These are phyloP conservation scores for Lepus townsendii DNA, from an alignment of 2,797 vertebrate species.

Conservation along the genomic window DNA sequence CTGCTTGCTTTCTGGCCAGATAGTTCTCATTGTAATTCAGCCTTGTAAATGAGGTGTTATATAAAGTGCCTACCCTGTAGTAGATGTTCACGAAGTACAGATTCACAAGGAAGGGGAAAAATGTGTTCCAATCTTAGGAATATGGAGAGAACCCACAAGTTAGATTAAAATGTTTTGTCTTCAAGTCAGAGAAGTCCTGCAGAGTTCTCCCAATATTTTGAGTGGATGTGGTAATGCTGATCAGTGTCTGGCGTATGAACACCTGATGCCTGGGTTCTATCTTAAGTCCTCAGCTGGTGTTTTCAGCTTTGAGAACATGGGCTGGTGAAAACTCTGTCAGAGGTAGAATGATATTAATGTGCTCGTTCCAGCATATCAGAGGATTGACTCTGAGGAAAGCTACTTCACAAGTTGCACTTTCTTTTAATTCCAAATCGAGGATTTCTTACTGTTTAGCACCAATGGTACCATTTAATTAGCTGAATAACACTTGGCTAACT, in stretches of 20 bases:
- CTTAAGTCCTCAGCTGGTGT: neutral
- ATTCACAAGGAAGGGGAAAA: neutral
- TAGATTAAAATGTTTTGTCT: neutral
- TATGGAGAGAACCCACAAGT: neutral
- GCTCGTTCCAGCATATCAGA: constrained; percentile 7
- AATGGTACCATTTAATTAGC: neutral
- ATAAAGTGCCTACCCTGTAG: neutral
- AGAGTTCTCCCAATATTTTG: neutral
- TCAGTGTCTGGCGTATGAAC: neutral
- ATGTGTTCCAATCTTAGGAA: neutral
- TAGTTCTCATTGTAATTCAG: constrained; percentile 19
- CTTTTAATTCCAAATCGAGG: neutral
- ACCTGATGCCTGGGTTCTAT: neutral
- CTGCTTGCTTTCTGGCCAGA: neutral
- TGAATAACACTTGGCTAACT: neutral
- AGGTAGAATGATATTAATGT: neutral
- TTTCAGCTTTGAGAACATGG: neutral
- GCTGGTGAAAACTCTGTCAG: neutral
- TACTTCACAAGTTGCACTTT: neutral
- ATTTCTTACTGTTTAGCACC: constrained; percentile 32
- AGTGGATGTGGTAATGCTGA: neutral
- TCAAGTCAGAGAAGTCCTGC: neutral
- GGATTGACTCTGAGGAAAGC: neutral
- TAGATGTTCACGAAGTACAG: neutral
- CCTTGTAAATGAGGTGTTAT: neutral